Evolutionary conservation across 2,888 invertebrate genomes (phyloP).

Genomic region (Drosophila engyochracea): DNA sequence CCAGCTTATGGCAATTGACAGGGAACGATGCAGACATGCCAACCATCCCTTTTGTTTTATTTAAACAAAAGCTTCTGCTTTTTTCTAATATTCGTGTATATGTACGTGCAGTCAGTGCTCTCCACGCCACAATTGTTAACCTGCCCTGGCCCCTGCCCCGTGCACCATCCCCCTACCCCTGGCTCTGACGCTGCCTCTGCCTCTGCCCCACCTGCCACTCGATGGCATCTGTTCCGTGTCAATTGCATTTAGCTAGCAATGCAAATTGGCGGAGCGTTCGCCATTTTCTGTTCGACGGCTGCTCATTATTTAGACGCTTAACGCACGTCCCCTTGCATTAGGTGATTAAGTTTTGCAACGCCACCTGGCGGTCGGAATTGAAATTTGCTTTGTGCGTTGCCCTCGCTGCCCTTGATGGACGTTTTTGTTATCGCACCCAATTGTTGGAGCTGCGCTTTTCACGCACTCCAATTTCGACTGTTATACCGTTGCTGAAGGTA

Average conservation of each 20-base stretch:
- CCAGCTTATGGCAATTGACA: constrained; percentile 72
- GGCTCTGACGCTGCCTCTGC: neutral
- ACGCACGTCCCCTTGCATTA: constrained; percentile 68
- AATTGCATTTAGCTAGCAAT: constrained; percentile 70
- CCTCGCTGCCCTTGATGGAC: constrained; percentile 29
- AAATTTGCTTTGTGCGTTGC: constrained; percentile 48
- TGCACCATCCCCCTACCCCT: constrained; percentile 1
- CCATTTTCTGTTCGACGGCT: constrained; percentile 44
- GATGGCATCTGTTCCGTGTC: constrained; percentile 49
- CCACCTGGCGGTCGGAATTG: constrained; percentile 60
- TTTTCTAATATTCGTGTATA: constrained; percentile 1
- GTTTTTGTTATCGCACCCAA: constrained; percentile 53
- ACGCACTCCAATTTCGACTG: constrained; percentile 21
- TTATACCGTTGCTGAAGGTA: neutral
- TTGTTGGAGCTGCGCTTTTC: constrained; percentile 23
- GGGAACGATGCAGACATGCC: constrained; percentile 58
- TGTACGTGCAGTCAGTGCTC: constrained; percentile 6
- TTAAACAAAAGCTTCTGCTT: constrained; percentile 48
- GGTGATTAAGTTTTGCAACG: constrained; percentile 71
- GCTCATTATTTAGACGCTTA: constrained; percentile 77
- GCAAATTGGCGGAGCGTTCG: constrained; percentile 65
- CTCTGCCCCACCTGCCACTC: neutral
- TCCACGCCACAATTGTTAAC: constrained; percentile 48
- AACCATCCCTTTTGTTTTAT: constrained; percentile 56
- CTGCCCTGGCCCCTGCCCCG: constrained; percentile 14